Evolutionary conservation across 2,113 vertebrate species (phyloP).

Genomic region (Thomomys bottae): DNA sequence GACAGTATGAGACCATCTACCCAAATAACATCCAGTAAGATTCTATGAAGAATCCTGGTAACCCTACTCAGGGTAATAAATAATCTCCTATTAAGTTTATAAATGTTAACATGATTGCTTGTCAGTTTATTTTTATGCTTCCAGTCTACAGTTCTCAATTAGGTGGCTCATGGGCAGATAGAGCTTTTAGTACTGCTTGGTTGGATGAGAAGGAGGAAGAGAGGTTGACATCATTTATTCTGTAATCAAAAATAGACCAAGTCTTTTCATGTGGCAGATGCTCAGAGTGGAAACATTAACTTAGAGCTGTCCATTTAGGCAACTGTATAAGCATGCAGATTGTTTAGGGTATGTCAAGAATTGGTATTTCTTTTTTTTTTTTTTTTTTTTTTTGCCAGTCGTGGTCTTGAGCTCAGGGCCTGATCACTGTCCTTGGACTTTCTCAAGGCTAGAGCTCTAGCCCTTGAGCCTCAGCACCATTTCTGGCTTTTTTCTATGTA

Average conservation of each 20-base stretch:
- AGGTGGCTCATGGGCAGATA: not conserved
- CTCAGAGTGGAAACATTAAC: not conserved
- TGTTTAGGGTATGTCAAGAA: not conserved
- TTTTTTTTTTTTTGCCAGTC: too few species aligned
- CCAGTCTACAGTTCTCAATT: not conserved
- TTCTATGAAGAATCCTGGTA: not conserved
- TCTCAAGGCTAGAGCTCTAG: too few species aligned
- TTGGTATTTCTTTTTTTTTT: too few species aligned
- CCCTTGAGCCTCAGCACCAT: too few species aligned
- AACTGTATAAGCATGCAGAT: not conserved
- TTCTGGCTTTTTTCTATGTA: too few species aligned
- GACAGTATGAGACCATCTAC: not conserved
- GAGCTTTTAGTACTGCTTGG: conserved; percentile 5
- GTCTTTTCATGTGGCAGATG: not conserved
- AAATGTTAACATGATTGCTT: not conserved
- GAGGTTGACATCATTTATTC: not conserved
- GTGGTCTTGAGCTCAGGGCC: too few species aligned
- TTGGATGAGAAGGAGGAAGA: too few species aligned
- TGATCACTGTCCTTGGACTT: too few species aligned
- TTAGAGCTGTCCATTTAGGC: not conserved
- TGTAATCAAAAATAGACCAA: not conserved
- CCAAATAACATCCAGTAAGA: not conserved
- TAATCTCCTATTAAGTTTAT: not conserved
- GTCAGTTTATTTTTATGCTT: conserved; percentile 42
- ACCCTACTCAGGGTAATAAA: not conserved